Conservation (phyloP, 92 coral and sea anemone genomes). For the Palythoa caribaeorum region DNA sequence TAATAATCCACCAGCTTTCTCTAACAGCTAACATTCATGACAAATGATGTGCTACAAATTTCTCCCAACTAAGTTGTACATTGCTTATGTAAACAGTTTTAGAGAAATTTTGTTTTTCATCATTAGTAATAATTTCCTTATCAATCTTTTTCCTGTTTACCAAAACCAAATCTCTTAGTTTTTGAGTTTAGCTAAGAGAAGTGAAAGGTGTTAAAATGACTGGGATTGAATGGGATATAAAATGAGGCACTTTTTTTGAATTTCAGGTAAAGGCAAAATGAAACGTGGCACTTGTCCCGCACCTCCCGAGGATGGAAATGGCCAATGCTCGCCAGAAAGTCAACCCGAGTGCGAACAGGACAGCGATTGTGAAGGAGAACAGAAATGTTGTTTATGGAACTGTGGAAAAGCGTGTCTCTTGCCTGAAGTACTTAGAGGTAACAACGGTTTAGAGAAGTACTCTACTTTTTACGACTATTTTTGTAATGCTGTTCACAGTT, state of each 20-base stretch:
- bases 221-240: too few species aligned
- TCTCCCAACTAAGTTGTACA: too few species aligned
- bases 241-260: neutral
- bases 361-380: constrained; percentile 21
- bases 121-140: too few species aligned
- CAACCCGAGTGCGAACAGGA: constrained; percentile 31
- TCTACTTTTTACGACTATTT: too few species aligned
- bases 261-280: constrained; percentile 7
- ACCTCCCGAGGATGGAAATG: constrained; percentile 11
- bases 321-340: neutral
- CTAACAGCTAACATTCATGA: too few species aligned
- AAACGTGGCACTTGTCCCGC: constrained; percentile 30
- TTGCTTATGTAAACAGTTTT: too few species aligned
- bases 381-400: constrained; percentile 44
- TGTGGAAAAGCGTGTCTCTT: constrained; percentile 36
- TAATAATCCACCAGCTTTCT: too few species aligned
- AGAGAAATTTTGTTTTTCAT: too few species aligned
- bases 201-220: neutral
- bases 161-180: neutral
- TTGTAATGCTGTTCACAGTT: too few species aligned
- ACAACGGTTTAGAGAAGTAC: neutral
- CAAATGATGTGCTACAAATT: too few species aligned
- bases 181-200: neutral
- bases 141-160: too few species aligned
- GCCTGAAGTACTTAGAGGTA: constrained; percentile 13